Percentiles rank a stretch among this genome's conserved stretches.
phyloP scores from a whole-genome alignment of 1,140 invertebrate genomes.

The Pollicipes pollicipes region DNA sequence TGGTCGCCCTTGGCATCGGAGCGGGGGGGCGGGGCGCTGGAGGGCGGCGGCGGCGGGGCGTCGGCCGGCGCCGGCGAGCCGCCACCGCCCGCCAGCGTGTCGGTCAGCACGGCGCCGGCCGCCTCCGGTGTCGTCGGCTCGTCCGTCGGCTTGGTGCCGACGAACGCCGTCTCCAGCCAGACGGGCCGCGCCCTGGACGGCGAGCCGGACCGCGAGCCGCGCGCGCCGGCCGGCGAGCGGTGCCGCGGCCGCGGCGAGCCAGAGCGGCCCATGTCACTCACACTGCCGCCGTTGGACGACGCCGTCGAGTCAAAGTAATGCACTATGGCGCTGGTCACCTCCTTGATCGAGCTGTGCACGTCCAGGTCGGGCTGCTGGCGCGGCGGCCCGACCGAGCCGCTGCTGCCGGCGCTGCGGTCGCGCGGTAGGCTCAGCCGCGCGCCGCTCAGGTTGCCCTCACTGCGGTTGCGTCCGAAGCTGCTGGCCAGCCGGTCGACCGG shows the following conservation, averaged over 20 bases:
- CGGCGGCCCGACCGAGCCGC: constrained; percentile 4
- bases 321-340: constrained; percentile 80
- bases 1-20: background rate
- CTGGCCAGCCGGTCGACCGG: constrained; percentile 58
- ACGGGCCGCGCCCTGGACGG: constrained; percentile 25
- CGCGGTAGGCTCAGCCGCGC: constrained; percentile 1
- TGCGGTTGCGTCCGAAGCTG: constrained; percentile 24
- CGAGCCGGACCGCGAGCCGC: too few species aligned
- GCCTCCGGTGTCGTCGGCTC: constrained; percentile 13
- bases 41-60: too few species aligned
- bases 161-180: constrained; percentile 85
- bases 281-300: constrained; percentile 42
- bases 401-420: constrained; percentile 9
- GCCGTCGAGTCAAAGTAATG: constrained; percentile 46
- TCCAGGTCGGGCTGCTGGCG: constrained; percentile 12
- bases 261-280: constrained; percentile 24
- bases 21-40: too few species aligned
- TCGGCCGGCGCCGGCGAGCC: background rate
- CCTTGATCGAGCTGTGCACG: constrained; percentile 73
- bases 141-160: constrained; percentile 51
- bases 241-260: background rate
- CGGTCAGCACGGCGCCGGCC: constrained; percentile 8
- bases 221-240: background rate
- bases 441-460: constrained; percentile 8
- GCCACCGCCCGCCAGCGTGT: background rate